Evolutionary conservation across 2,113 vertebrate genomes (phyloP).

Genomic region (Prunella himalayana): DNA sequence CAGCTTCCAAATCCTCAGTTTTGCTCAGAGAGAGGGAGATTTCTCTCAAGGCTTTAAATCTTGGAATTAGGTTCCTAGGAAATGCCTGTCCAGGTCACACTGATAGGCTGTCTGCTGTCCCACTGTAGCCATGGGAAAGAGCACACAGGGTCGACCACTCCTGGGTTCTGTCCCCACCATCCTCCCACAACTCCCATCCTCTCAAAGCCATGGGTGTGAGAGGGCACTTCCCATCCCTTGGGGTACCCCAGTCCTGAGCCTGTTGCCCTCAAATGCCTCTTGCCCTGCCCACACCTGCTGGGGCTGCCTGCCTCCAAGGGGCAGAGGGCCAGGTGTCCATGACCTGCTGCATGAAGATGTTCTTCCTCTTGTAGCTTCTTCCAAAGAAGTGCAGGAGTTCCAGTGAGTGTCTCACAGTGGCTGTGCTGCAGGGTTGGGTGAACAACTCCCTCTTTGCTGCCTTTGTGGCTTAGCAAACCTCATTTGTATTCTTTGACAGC

Average conservation of each 20-base stretch:
- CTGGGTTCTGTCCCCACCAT: neutral
- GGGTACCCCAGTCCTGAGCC: neutral
- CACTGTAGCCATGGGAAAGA: neutral
- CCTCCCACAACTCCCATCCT: neutral
- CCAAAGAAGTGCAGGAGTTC: neutral
- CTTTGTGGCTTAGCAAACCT: neutral
- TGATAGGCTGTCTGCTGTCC: neutral
- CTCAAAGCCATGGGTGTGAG: fast-evolving
- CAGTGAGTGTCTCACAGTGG: fast-evolving
- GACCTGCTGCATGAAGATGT: neutral
- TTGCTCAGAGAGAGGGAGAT: neutral
- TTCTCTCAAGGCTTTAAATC: neutral
- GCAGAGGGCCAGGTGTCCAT: neutral
- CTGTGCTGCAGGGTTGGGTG: neutral
- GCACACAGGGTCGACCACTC: fast-evolving
- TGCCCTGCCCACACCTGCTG: neutral
- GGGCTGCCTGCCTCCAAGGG: neutral
- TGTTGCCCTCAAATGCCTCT: neutral
- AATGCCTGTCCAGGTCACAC: neutral
- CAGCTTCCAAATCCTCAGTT: neutral
- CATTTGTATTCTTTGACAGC: neutral
- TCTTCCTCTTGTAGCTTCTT: neutral
- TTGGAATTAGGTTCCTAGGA: neutral
- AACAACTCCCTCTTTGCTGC: neutral
- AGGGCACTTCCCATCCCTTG: neutral